phyloP scores from a whole-genome alignment of 2,797 vertebrate genomes.

The Phalanger gymnotis region DNA sequence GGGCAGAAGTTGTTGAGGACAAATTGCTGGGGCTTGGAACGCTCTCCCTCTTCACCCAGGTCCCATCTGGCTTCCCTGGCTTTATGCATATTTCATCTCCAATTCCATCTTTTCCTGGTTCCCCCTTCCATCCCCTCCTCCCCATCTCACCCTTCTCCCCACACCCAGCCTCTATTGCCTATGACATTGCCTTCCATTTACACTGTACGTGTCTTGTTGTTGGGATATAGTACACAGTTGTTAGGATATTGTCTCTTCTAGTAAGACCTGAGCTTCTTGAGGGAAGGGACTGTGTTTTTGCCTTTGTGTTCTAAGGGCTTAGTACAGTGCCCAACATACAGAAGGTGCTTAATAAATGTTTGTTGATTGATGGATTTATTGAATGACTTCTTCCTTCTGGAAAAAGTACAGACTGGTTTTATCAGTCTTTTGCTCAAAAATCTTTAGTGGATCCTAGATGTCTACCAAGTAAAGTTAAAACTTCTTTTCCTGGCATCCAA shows the following conservation, averaged over 20 bases:
- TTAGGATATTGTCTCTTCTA: not conserved
- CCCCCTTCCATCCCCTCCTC: not conserved
- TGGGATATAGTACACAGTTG: not conserved
- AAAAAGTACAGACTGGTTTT: not conserved
- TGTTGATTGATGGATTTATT: not conserved
- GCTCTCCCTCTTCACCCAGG: not conserved
- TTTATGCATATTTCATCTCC: not conserved
- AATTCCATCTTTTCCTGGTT: not conserved
- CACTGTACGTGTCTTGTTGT: not conserved
- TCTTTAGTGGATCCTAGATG: not conserved
- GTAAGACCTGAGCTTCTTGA: not conserved
- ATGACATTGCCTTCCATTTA: not conserved
- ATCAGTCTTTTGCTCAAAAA: not conserved
- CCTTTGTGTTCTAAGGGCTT: not conserved
- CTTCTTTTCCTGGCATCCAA: not conserved
- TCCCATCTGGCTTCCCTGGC: not conserved
- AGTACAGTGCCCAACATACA: not conserved
- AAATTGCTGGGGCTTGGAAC: not conserved
- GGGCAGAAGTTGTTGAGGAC: not conserved
- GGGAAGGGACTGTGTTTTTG: not conserved
- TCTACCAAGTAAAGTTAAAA: not conserved
- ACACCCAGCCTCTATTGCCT: not conserved
- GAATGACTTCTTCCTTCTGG: not conserved
- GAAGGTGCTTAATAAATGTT: not conserved
- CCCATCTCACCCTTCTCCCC: no score